Evolutionary conservation across 2,797 vertebrate species (phyloP).

Genomic region (Diceros bicornis): DNA sequence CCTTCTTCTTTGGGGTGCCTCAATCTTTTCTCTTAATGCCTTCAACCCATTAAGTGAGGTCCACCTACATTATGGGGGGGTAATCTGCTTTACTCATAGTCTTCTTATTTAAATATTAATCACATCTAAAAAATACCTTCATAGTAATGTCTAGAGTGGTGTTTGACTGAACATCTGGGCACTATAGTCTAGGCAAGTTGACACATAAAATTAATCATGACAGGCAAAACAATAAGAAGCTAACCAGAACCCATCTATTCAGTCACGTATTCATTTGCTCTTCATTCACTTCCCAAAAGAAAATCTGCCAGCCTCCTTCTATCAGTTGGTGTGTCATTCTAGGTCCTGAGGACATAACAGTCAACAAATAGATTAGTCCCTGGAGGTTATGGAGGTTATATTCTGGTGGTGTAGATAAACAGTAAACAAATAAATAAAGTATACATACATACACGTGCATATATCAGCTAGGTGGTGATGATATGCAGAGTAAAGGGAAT

Average conservation of each 20-base stretch:
- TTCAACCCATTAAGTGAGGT: too few species aligned
- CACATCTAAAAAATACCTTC: too few species aligned
- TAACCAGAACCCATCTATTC: neutral
- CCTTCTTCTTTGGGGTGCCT: too few species aligned
- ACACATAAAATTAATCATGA: neutral
- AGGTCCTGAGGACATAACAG: neutral
- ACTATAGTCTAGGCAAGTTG: neutral
- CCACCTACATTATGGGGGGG: too few species aligned
- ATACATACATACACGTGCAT: neutral
- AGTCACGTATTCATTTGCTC: neutral
- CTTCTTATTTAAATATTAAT: too few species aligned
- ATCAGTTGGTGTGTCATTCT: neutral
- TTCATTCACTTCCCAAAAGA: neutral
- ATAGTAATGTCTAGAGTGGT: neutral
- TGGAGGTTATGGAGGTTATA: neutral
- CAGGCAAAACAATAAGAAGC: neutral
- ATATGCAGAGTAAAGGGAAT: neutral
- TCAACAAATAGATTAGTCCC: neutral
- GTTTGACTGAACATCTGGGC: neutral
- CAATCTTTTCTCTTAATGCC: too few species aligned
- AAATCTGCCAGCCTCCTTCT: neutral
- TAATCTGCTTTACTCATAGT: too few species aligned
- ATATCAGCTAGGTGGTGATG: accelerated
- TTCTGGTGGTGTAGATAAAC: neutral
- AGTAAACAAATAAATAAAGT: neutral